Conservation (phyloP, 2,113 vertebrate genomes). For the Laticauda colubrina region DNA sequence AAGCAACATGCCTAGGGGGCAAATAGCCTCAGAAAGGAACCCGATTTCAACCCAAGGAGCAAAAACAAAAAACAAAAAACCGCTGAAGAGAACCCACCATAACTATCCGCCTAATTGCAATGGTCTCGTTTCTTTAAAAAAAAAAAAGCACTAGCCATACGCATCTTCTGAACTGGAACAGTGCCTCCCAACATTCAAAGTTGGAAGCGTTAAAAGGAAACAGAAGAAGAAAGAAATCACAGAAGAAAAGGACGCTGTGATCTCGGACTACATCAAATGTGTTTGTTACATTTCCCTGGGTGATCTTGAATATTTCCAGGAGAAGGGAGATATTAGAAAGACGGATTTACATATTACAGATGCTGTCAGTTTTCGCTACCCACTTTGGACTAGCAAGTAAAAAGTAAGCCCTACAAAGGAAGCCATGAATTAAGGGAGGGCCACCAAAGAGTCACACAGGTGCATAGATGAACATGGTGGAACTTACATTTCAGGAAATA, state of each 20-base stretch:
- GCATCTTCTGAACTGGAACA: constrained; percentile 48
- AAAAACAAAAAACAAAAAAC: constrained; percentile 23
- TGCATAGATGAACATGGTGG: not conserved
- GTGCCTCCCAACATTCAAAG: constrained; percentile 35
- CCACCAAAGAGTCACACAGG: not conserved
- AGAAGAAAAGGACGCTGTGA: not conserved
- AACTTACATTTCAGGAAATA: not conserved
- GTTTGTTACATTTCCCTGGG: constrained; percentile 53
- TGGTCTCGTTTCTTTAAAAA: constrained; percentile 48
- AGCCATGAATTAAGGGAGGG: not conserved
- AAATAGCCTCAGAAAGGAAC: not conserved
- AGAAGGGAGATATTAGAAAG: constrained; percentile 41
- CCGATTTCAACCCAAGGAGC: constrained; percentile 31
- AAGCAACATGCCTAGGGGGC: not conserved
- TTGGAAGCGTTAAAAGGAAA: constrained; percentile 31
- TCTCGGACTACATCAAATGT: constrained; percentile 44
- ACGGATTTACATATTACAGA: constrained; percentile 50
- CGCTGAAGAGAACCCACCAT: constrained; percentile 52
- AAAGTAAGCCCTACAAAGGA: not conserved
- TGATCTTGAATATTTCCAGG: constrained; percentile 45
- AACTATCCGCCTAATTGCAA: constrained; percentile 37
- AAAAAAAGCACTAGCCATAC: not conserved
- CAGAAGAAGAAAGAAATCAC: not conserved
- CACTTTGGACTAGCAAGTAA: not conserved
- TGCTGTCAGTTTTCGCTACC: constrained; percentile 39